Conservation (phyloP, 2,113 vertebrate genomes). For the Rallus limicola region DNA sequence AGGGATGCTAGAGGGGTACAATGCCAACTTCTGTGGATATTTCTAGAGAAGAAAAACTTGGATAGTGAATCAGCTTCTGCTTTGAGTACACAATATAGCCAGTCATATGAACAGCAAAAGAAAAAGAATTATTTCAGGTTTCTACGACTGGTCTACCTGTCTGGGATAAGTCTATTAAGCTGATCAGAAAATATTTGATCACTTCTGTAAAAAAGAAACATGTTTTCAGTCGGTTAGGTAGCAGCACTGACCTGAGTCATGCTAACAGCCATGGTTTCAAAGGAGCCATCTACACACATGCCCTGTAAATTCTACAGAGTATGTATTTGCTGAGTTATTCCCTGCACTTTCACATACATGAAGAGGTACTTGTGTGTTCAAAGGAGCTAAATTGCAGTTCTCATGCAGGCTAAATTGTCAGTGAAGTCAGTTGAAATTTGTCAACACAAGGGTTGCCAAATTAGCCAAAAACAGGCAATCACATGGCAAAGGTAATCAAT, state of each 20-base stretch:
- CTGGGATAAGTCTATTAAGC: not conserved
- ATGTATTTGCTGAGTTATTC: not conserved
- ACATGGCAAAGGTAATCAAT: slow-evolving; percentile 33
- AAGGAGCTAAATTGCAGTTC: slow-evolving; percentile 25
- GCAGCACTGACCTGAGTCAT: not conserved
- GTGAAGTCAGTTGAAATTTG: slow-evolving; percentile 2
- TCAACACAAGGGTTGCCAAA: not conserved
- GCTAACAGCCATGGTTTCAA: not conserved
- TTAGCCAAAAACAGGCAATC: slow-evolving; percentile 31
- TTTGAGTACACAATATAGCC: not conserved
- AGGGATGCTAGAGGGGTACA: not conserved
- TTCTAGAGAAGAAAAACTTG: not conserved
- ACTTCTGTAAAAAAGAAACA: not conserved
- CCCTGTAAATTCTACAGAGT: not conserved
- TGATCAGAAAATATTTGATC: not conserved
- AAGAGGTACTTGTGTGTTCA: not conserved
- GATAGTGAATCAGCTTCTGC: not conserved
- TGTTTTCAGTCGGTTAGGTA: not conserved
- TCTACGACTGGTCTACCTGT: not conserved
- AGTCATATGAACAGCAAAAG: not conserved
- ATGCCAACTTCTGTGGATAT: not conserved
- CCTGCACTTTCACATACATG: no score
- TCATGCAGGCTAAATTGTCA: not conserved
- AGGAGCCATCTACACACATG: not conserved
- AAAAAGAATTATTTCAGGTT: not conserved